These are phyloP conservation scores for Hycleus cichorii DNA, from an alignment of 1,140 invertebrate genomes.

Conservation along the genomic window DNA sequence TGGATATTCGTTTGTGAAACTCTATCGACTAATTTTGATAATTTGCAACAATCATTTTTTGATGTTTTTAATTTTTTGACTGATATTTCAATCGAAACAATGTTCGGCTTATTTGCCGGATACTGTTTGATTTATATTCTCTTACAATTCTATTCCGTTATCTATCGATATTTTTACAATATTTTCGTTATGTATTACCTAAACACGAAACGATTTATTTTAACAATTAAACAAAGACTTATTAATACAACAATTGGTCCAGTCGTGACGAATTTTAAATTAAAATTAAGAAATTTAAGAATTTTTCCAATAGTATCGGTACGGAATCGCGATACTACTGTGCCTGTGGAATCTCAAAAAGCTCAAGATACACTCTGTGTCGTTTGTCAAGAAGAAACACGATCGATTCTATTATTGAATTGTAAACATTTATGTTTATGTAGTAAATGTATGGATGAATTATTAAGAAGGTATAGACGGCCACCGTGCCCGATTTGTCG, in stretches of 20 bases:
- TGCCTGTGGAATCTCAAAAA: too few relatives aligned
- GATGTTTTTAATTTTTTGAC: constrained; percentile 17
- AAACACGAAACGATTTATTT: too few relatives aligned
- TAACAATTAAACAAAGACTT: too few relatives aligned
- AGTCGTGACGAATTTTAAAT: too few relatives aligned
- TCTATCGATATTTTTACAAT: constrained; percentile 8
- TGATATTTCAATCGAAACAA: constrained; percentile 25
- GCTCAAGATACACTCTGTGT: constrained; percentile 13
- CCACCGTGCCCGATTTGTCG: constrained; percentile 23
- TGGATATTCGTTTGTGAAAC: constrained; percentile 1
- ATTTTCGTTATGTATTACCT: background rate
- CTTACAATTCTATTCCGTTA: constrained; percentile 18
- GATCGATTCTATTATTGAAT: constrained; percentile 25
- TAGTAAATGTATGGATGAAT: constrained; percentile 15
- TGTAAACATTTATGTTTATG: constrained; percentile 28
- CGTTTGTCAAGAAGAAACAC: constrained; percentile 23
- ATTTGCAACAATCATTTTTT: background rate
- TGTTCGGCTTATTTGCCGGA: constrained; percentile 18
- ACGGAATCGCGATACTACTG: too few relatives aligned
- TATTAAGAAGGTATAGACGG: too few relatives aligned
- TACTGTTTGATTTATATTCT: constrained; percentile 21
- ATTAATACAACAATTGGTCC: too few relatives aligned
- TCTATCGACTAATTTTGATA: background rate
- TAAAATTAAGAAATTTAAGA: too few relatives aligned
- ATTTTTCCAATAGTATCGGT: too few relatives aligned